phyloP scores from a whole-genome alignment of 2,113 vertebrate species.

The Stegastes partitus region DNA sequence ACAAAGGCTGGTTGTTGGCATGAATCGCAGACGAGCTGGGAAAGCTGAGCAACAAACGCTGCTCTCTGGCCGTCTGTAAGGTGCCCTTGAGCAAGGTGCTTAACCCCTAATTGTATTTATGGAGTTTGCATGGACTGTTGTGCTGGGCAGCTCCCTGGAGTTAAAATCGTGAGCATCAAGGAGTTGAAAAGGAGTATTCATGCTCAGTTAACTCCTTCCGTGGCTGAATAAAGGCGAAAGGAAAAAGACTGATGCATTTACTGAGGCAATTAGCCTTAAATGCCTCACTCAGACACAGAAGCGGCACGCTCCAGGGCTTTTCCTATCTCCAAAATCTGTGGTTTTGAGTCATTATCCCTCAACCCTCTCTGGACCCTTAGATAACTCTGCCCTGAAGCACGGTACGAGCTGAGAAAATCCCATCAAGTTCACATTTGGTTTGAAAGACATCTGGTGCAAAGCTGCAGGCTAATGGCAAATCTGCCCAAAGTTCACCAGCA shows the following conservation, averaged over 20 bases:
- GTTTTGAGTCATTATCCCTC: slow-evolving; percentile 68
- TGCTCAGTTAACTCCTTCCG: slow-evolving; percentile 61
- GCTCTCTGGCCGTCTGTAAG: neutral
- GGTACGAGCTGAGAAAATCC: slow-evolving; percentile 67
- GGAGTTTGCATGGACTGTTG: slow-evolving; percentile 13
- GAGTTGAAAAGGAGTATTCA: slow-evolving; percentile 57
- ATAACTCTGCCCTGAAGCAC: slow-evolving; percentile 55
- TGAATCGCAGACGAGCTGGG: neutral
- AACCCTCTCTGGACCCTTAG: slow-evolving; percentile 41
- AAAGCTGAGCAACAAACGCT: neutral
- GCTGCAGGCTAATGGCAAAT: slow-evolving; percentile 43
- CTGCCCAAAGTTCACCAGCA: slow-evolving; percentile 41
- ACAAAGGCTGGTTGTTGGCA: neutral
- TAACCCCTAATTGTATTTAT: slow-evolving; percentile 45
- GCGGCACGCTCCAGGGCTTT: slow-evolving; percentile 59
- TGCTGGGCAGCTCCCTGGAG: neutral
- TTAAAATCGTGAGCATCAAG: slow-evolving; percentile 9
- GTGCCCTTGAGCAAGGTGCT: slow-evolving; percentile 38
- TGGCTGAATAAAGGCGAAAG: slow-evolving; percentile 47
- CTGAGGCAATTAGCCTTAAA: slow-evolving; percentile 70
- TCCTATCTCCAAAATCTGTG: slow-evolving; percentile 69
- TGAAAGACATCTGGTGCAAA: slow-evolving; percentile 68
- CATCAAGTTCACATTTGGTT: slow-evolving; percentile 68
- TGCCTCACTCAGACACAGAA: slow-evolving; percentile 43
- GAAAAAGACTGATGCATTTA: slow-evolving; percentile 64